Evolutionary conservation across 2,797 vertebrate species (phyloP).

Genomic region (Yasuhikotakia modesta): DNA sequence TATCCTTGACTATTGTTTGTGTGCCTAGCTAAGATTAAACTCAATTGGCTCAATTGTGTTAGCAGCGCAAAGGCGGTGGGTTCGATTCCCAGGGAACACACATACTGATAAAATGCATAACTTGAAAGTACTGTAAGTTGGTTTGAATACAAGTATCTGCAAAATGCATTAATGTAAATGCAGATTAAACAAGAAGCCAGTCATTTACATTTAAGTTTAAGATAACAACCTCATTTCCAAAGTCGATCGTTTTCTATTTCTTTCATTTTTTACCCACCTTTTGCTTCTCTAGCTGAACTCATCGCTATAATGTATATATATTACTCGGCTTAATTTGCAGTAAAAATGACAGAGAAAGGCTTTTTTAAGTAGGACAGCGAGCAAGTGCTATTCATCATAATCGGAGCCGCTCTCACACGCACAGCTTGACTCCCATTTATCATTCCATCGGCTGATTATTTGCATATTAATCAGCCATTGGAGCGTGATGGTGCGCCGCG

Average conservation of each 20-base stretch:
- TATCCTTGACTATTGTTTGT: too few relatives aligned
- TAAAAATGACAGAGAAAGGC: slow-evolving; percentile 83
- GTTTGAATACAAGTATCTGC: too few relatives aligned
- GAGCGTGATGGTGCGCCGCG: slow-evolving; percentile 78
- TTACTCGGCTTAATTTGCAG: slow-evolving; percentile 85
- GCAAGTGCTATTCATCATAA: slow-evolving; percentile 88
- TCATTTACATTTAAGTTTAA: slow-evolving; percentile 42
- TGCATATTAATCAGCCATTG: slow-evolving; percentile 92
- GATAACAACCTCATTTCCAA: slow-evolving; percentile 62
- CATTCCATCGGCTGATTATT: slow-evolving; percentile 89
- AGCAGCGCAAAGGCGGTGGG: too few relatives aligned
- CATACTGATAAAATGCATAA: too few relatives aligned
- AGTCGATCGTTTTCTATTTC: slow-evolving; percentile 70
- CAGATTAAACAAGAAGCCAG: slow-evolving; percentile 50
- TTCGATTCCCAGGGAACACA: too few relatives aligned
- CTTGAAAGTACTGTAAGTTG: too few relatives aligned
- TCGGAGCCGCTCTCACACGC: slow-evolving; percentile 79
- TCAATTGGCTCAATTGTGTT: too few relatives aligned
- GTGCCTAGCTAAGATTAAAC: too few relatives aligned
- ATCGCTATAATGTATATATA: slow-evolving; percentile 76
- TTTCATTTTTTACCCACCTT: slow-evolving; percentile 24
- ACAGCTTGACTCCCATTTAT: slow-evolving; percentile 85
- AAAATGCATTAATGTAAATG: too few relatives aligned
- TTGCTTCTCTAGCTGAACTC: slow-evolving; percentile 60
- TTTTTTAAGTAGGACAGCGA: slow-evolving; percentile 86